phyloP scores from a whole-genome alignment of 2,888 invertebrate species.

The Syrista parreyssii region DNA sequence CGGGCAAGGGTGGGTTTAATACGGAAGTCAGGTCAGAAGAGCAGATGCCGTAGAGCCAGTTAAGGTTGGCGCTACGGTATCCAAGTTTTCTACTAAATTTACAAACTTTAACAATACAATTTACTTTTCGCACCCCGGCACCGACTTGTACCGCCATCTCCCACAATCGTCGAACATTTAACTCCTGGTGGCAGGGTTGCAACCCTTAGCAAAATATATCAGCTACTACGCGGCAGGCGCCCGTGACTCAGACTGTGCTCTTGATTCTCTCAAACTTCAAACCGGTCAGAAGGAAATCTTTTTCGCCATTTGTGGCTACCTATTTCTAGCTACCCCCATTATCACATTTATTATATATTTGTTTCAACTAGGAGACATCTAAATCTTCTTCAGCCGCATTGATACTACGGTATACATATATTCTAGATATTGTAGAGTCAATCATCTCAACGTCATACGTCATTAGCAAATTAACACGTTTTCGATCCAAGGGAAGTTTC shows the following conservation, averaged over 20 bases:
- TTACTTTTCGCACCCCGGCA: slow-evolving; percentile 24
- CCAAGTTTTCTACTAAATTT: slow-evolving; percentile 52
- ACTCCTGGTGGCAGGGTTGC: not conserved
- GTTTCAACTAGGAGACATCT: not conserved
- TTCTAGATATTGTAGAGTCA: not conserved
- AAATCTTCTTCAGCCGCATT: not conserved
- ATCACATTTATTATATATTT: not conserved
- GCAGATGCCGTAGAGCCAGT: slow-evolving; percentile 1
- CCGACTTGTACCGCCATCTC: not conserved
- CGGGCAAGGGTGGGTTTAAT: slow-evolving; percentile 19
- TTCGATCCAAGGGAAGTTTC: not conserved
- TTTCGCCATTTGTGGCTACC: not conserved
- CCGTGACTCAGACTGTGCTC: not conserved
- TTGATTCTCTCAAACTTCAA: not conserved
- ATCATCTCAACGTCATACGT: too few species aligned
- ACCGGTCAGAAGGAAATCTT: not conserved
- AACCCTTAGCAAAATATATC: not conserved
- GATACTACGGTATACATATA: not conserved
- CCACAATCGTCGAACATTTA: slow-evolving; percentile 1
- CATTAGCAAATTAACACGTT: not conserved
- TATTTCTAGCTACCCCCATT: not conserved
- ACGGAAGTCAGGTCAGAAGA: slow-evolving; percentile 25
- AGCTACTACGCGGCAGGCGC: not conserved
- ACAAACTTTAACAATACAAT: slow-evolving; percentile 43
- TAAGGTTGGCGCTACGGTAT: slow-evolving; percentile 32